Evolutionary conservation across 1,140 invertebrate genomes (phyloP), one percentile per base, ranked within the genome.

Genomic region (Bombus haemorrhoidalis): DNA sequence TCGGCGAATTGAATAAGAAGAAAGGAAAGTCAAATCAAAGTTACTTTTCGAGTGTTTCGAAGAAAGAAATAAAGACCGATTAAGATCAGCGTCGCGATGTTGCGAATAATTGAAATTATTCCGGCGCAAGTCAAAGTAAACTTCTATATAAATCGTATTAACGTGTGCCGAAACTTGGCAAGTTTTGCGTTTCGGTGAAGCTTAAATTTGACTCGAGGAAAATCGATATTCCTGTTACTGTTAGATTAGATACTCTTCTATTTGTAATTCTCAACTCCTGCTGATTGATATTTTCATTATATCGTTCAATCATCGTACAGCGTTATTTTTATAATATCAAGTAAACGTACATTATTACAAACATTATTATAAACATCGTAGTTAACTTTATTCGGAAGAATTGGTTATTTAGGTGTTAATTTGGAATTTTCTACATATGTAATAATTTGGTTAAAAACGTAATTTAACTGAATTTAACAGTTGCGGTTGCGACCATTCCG

Each of bases 81-180:
- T 39, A 32, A 39, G 41, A 62, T 76, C 53, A 62, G 57, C 15
- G 6, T 25, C 8, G 6, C 22, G 39, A 39, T 62, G 34, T 77
- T 77, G 0, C 37, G 34, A 76, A 77, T 77, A 77, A 77, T 77
- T 59, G 57, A 77, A 59, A 77, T 37, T 39, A 41, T 77, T 77
- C 28, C 13, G 6, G 25, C 10, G 1, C 12, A 41, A 62, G 34
- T 77, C 32, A 59, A 59, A 59, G 74, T 6, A 39, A 76, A 76
- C 34, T 76, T 59, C 2, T 59, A 25, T 28, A 25, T 59, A 18
- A 76, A 76, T 76, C 34, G 47, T 15, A 47, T 25, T 74, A 74
- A 74, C 12, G 43, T 10, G 18, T 4, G 74, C 59, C 4, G 53
- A 25, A 57, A 57, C 74, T 76, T 76, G 74, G 25, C 28, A 37